phyloP scores from a whole-genome alignment of 2,113 vertebrate genomes.

The Ursus arctos region DNA sequence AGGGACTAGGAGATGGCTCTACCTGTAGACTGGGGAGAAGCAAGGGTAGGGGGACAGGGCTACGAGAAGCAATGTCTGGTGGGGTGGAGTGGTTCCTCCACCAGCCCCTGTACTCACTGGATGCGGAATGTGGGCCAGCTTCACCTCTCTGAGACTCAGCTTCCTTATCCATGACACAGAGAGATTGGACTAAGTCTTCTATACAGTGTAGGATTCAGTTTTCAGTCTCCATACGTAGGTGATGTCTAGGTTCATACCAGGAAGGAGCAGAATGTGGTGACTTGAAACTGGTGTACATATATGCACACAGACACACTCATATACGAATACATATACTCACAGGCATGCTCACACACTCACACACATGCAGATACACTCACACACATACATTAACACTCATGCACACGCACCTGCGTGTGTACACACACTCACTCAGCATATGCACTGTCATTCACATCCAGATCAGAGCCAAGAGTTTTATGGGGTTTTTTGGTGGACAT shows the following conservation, averaged over 20 bases:
- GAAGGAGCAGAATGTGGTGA: not conserved
- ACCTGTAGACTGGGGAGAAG: not conserved
- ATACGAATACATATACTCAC: not conserved
- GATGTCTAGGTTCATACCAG: not conserved
- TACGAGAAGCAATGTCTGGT: not conserved
- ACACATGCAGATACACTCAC: not conserved
- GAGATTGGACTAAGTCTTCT: not conserved
- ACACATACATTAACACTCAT: not conserved
- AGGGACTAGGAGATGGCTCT: not conserved
- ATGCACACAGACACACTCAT: not conserved
- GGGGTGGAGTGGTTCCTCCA: too few species aligned
- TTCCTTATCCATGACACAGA: not conserved
- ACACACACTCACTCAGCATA: not conserved
- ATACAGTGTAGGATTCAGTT: not conserved
- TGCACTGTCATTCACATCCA: not conserved
- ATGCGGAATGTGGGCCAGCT: not conserved
- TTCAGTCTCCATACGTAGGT: not conserved
- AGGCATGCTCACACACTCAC: not conserved
- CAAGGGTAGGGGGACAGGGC: not conserved
- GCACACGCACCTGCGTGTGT: not conserved
- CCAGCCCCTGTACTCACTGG: fast-evolving
- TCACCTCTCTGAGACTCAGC: not conserved
- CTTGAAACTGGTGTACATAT: not conserved
- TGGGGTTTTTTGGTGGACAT: not conserved
- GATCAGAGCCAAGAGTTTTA: not conserved